These are phyloP conservation scores for Thamnophis elegans DNA, from an alignment of 2,797 vertebrate genomes.

Conservation along the genomic window DNA sequence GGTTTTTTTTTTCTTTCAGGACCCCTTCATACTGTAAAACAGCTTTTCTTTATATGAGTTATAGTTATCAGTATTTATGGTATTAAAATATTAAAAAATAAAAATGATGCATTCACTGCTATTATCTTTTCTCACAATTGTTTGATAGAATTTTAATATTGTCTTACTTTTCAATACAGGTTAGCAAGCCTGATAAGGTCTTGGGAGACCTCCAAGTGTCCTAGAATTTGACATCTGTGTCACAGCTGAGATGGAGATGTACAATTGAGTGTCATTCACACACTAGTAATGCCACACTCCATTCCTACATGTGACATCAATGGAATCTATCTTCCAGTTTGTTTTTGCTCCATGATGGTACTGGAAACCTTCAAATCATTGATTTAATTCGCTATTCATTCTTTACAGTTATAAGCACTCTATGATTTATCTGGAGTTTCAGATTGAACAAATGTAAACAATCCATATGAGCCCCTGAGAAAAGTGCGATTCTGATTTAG, in stretches of 20 bases:
- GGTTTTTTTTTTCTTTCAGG: not conserved
- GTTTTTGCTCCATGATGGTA: not conserved
- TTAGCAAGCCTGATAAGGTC: not conserved
- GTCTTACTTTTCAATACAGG: not conserved
- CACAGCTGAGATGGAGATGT: not conserved
- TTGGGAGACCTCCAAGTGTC: not conserved
- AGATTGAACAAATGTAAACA: not conserved
- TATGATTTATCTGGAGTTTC: not conserved
- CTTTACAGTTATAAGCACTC: not conserved
- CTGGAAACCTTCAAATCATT: not conserved
- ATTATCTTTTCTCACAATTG: not conserved
- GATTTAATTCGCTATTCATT: not conserved
- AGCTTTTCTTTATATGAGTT: not conserved
- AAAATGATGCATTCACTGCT: not conserved
- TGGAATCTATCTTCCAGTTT: not conserved
- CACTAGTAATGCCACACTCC: not conserved
- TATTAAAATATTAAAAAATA: not conserved
- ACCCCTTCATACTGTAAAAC: not conserved
- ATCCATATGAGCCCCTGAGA: not conserved
- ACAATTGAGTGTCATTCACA: not conserved
- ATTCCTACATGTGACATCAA: not conserved
- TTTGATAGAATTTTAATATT: not conserved
- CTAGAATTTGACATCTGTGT: not conserved
- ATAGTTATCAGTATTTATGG: not conserved
- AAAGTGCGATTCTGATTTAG: not conserved